Evolutionary conservation across 1,140 invertebrate genomes (phyloP).

Genomic region (Tyrophagus putrescentiae): DNA sequence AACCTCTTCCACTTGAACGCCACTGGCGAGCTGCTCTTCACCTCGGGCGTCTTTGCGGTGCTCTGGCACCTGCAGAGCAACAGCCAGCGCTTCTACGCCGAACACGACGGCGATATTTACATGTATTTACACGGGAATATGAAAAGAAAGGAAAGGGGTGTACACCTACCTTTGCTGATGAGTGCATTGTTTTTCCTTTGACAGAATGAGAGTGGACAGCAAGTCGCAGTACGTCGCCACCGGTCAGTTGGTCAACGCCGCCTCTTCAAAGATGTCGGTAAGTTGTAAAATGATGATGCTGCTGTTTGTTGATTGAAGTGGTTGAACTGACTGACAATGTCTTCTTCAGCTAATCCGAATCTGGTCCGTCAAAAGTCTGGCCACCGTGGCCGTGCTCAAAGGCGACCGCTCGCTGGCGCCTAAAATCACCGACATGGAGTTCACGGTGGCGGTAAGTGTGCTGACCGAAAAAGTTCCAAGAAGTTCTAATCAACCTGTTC

Average conservation of each 20-base stretch:
- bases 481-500: background rate
- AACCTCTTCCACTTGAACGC: slow-evolving; percentile 72
- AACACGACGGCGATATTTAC: slow-evolving; percentile 82
- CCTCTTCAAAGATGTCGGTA: slow-evolving; percentile 20
- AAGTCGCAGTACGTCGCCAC: slow-evolving; percentile 67
- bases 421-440: slow-evolving; percentile 10
- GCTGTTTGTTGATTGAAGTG: too few species aligned
- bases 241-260: slow-evolving; percentile 49
- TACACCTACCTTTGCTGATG: background rate
- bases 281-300: slow-evolving; percentile 38
- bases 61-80: slow-evolving; percentile 78
- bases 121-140: too few species aligned
- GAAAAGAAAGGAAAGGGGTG: too few species aligned
- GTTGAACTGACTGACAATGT: too few species aligned
- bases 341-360: background rate
- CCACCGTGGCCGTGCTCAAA: background rate
- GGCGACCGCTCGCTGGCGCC: background rate
- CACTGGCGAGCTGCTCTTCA: slow-evolving; percentile 81
- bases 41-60: slow-evolving; percentile 75
- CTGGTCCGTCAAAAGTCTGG: slow-evolving; percentile 8
- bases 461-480: background rate
- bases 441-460: slow-evolving; percentile 3
- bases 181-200: too few species aligned
- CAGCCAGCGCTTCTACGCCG: slow-evolving; percentile 75
- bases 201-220: background rate